Evolutionary conservation across 2,888 invertebrate species (phyloP).

Genomic region (Poecilus cupreus): DNA sequence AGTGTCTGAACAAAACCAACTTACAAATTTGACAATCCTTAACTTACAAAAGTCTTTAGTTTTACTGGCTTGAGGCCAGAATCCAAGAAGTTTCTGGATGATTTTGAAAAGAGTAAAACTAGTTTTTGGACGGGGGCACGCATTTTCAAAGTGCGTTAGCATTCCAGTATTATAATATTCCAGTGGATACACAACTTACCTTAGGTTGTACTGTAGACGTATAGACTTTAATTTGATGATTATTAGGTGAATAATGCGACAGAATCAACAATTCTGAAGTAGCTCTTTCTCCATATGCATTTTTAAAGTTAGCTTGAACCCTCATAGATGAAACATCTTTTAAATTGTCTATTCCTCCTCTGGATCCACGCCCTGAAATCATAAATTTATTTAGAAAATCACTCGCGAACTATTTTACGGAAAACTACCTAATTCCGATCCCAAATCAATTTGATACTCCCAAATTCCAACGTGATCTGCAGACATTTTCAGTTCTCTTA

Average conservation of each 20-base stretch:
- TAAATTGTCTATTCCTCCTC: conserved; percentile 77
- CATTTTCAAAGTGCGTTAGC: no score
- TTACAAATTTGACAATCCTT: no score
- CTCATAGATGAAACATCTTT: conserved; percentile 81
- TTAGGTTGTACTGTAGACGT: conserved; percentile 89
- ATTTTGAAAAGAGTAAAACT: not conserved
- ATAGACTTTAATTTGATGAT: conserved; percentile 88
- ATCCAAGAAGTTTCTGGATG: no score
- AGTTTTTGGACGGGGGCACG: no score
- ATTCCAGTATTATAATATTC: no score
- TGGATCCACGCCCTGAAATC: conserved; percentile 69
- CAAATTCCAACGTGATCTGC: conserved; percentile 84
- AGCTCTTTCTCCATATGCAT: conserved; percentile 81
- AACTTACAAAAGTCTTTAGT: no score
- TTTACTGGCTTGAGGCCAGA: no score
- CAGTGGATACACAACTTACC: no score
- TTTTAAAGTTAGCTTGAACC: conserved; percentile 81
- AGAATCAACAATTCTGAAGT: conserved; percentile 82
- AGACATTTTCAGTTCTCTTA: conserved; percentile 78
- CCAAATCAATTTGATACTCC: conserved; percentile 87
- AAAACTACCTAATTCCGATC: conserved; percentile 76
- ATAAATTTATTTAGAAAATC: not conserved
- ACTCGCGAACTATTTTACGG: not conserved
- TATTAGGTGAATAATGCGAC: conserved; percentile 86
- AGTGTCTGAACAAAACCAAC: no score